A percentile compares a stretch with the other conserved stretches of the same genome.
These are phyloP conservation scores for Eumeta japonica DNA, from an alignment of 1,140 invertebrate genomes.

Conservation along the genomic window DNA sequence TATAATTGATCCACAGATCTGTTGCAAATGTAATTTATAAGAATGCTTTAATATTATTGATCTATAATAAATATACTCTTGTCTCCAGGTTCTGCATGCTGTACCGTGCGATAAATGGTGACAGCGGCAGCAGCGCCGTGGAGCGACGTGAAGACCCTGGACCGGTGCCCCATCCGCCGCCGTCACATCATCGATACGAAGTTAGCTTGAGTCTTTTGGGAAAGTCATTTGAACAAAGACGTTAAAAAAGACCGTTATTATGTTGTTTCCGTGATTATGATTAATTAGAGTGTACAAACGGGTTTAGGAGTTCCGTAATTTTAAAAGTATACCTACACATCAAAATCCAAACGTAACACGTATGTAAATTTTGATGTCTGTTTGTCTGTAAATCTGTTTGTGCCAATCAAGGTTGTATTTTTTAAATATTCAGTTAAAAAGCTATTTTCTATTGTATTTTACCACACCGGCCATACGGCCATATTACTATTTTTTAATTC, in stretches of 20 bases:
- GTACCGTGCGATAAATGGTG: constrained; percentile 82
- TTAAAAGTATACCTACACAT: no score
- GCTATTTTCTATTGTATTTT: no score
- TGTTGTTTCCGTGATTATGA: not conserved
- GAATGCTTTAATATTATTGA: not conserved
- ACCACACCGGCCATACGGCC: no score
- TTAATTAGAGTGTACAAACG: not conserved
- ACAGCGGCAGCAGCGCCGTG: constrained; percentile 52
- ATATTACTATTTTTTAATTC: no score
- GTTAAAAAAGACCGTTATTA: not conserved
- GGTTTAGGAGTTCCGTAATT: not conserved
- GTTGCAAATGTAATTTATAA: not conserved
- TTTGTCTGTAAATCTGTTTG: no score
- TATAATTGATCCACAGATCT: no score
- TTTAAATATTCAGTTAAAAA: no score
- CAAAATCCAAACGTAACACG: no score
- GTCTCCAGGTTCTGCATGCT: constrained; percentile 72
- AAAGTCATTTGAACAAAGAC: not conserved
- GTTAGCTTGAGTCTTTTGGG: no score
- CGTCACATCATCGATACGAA: constrained; percentile 35
- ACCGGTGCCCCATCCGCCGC: constrained; percentile 17
- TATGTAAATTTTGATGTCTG: no score
- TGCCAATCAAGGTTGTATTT: no score
- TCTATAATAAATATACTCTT: constrained; percentile 35
- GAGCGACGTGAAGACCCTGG: constrained; percentile 71